A percentile compares a stretch with the other conserved stretches of the same genome.
These are phyloP conservation scores for Trachymyrmex cornetzi DNA, from an alignment of 1,140 invertebrate genomes.

Conservation along the genomic window DNA sequence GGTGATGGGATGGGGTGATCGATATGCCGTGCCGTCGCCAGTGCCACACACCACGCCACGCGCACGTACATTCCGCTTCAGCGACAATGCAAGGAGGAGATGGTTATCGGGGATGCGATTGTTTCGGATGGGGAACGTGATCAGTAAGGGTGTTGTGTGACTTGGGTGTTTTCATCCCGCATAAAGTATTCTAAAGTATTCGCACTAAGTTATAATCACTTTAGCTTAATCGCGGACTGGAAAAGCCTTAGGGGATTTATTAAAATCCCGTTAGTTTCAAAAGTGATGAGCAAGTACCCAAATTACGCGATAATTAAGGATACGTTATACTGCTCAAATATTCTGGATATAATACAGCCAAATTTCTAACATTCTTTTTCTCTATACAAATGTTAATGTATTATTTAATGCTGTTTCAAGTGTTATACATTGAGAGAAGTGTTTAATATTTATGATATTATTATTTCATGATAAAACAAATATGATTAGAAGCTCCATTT, in stretches of 20 bases:
- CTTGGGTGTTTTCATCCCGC: background rate
- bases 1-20: slow-evolving; percentile 67
- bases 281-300: background rate
- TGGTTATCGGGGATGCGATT: slow-evolving; percentile 42
- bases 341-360: background rate
- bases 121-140: background rate
- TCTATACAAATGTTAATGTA: no score
- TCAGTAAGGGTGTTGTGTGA: background rate
- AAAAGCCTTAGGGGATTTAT: background rate
- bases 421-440: no score
- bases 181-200: background rate
- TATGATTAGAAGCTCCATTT: no score
- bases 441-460: no score
- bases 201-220: background rate
- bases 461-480: no score
- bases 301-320: background rate
- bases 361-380: background rate
- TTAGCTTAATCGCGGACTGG: background rate
- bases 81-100: slow-evolving; percentile 40
- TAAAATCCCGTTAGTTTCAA: background rate
- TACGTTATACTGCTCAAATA: background rate
- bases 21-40: slow-evolving; percentile 69
- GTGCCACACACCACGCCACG: slow-evolving; percentile 51
- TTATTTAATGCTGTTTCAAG: background rate
- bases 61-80: slow-evolving; percentile 44